These are phyloP conservation scores for Falco columbarius DNA, from an alignment of 2,797 vertebrate genomes.

Conservation along the genomic window DNA sequence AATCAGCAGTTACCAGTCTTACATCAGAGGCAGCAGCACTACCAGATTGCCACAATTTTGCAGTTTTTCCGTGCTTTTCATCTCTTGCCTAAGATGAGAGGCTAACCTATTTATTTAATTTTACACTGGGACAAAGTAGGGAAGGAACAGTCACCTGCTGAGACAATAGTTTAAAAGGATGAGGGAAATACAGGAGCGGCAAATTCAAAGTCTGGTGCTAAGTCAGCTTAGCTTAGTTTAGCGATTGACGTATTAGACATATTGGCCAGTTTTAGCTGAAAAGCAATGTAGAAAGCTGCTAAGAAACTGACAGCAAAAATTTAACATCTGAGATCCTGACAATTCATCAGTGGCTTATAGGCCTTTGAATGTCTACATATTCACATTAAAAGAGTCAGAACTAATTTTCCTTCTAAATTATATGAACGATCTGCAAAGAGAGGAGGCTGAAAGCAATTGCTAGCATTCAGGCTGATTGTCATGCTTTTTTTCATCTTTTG, in stretches of 20 bases:
- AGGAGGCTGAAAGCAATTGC: not conserved
- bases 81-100: not conserved
- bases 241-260: not conserved
- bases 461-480: not conserved
- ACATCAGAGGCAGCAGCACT: not conserved
- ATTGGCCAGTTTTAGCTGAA: not conserved
- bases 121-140: not conserved
- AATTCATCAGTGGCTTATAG: not conserved
- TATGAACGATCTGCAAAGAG: not conserved
- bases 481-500: not conserved
- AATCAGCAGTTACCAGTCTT: not conserved
- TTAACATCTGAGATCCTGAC: not conserved
- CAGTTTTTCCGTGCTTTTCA: not conserved
- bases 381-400: not conserved
- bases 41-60: not conserved
- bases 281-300: not conserved
- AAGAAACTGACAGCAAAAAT: not conserved
- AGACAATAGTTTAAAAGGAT: not conserved
- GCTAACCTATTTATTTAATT: not conserved
- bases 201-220: not conserved
- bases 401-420: constrained; percentile 21
- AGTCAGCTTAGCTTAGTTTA: not conserved
- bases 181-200: not conserved
- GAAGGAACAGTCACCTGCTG: not conserved
- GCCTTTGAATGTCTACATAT: not conserved